Base-by-base conservation (phyloP, 2,113 vertebrate species). In the Nibea albiflora region DNA sequence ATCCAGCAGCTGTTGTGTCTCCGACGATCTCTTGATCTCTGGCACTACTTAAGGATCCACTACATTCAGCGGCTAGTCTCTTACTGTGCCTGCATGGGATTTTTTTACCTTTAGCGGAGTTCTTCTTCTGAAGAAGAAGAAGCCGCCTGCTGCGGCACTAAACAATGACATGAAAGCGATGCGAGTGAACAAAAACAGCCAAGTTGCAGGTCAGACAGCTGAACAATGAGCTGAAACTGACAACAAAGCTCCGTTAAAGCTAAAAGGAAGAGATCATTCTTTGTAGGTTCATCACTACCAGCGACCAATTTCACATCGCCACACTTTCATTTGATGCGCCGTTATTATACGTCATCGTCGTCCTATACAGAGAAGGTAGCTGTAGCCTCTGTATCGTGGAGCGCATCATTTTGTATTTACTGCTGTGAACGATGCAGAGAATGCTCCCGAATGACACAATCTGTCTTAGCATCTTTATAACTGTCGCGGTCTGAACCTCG, bases 361-460 rank as follows among this genome's bases (percentile, higher is more conserved):
- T 63, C 1, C 10, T 44, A 46, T 8, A 39, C 8, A 39, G 19
- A 42, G n/a, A 44, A 46, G n/a, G 11, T n/a, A 56, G 28, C 11
- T 35, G 3, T 35, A 28, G 16, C 3, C 14, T 68, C 28, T 22
- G 28, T 49, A 22, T n/a, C 28, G 17, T 54, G 20, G 22, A 54
- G 31, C 56, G 24, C n/a, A 20, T 47, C 0, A 12, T 73, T 11
- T 50, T 5, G 12, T 19, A 56, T 39, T 50, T 74, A 24, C 11
- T 35, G 64, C 20, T 47, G 44, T 16, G 16, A 77, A 61, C 39
- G 24, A 46, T 14, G 61, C 9, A 81, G 47, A 67, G 56, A 63
- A 46, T 22, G 50, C 19, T 67, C 28, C 28, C 44, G 46, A 60
- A 28, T 31, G 14, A 60, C 26, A 60, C 26, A 28, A 68, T 56